Base-by-base conservation (phyloP, 2,797 vertebrate species). In the Salmo trutta region DNA sequence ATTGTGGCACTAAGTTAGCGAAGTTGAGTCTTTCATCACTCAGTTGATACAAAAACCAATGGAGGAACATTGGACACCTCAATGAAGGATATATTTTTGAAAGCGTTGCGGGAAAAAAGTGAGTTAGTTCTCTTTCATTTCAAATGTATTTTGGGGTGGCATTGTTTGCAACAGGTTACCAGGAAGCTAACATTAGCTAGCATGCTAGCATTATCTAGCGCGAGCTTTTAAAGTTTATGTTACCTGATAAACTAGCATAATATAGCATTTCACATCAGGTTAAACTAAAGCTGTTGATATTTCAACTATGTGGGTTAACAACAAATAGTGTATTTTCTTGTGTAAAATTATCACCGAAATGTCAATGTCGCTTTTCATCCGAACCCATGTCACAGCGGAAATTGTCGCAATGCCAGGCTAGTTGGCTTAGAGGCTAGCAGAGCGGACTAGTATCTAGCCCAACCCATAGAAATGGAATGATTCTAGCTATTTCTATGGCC, bases 141-240 rank as follows among this genome's bases (percentile, higher is more conserved):
- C 8, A 52, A 41, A 29, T 31, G 5, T 47, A 16, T 71, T 33
- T 65, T 76, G 36, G 47, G 51, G 67, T 51, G 59, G 52, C 67
- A 64, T 73, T 73, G 76, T 82, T 77, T 79, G 84, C 83, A 84
- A 84, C 86, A 88, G 86, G 84, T 88, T 88, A 78, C 75, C 73
- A 75, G 65, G 75, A 77, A 77, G 74, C 67, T 85, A 85, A 79
- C 41, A 10, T 78, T 31, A 27, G 70, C 71, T 83, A 82, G 85
- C 83, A 24, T 24, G 5, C 21, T 62, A 62, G 59, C 53, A 54
- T 17, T 14, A n/a, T 8, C 6, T 59, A 81, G 71, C n/a, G 62
- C 47, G 24, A 75, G 74, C 47, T 1, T 59, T 51, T 12, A 47
- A 31, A 52, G 74, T 66, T 75, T 51, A 21, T 74, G 41, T 29